Conservation (phyloP, 2,888 invertebrate genomes). For the Lithophane semibrunnea region DNA sequence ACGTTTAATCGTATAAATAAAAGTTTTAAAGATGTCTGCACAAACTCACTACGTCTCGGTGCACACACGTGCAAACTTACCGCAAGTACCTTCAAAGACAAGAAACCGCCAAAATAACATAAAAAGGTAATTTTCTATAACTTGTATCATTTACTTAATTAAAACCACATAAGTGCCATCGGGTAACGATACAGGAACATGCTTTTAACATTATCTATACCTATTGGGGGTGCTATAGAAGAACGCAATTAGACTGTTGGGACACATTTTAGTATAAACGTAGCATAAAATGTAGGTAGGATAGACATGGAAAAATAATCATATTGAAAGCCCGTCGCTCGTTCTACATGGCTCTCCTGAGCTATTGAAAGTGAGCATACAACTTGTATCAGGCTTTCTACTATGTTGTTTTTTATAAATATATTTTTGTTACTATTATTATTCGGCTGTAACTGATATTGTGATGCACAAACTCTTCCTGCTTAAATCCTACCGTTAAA, state of each 20-base stretch:
- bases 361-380: slow-evolving; percentile 36
- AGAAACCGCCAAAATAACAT: slow-evolving; percentile 31
- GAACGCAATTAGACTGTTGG: slow-evolving; percentile 69
- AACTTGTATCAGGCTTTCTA: background rate
- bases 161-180: slow-evolving; percentile 67
- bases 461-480: background rate
- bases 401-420: background rate
- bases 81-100: background rate
- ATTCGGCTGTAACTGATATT: background rate
- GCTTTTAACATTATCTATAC: slow-evolving; percentile 68
- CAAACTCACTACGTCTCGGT: slow-evolving; percentile 14
- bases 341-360: slow-evolving; percentile 37
- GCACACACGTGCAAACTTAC: slow-evolving; percentile 4
- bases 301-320: slow-evolving; percentile 74
- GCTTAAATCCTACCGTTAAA: background rate
- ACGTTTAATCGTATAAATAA: slow-evolving; percentile 44
- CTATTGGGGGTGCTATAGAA: slow-evolving; percentile 56
- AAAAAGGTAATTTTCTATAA: slow-evolving; percentile 65
- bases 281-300: slow-evolving; percentile 64
- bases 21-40: slow-evolving; percentile 22
- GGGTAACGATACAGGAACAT: slow-evolving; percentile 61
- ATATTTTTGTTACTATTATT: background rate
- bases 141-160: slow-evolving; percentile 73
- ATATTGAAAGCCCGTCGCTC: slow-evolving; percentile 70
- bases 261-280: slow-evolving; percentile 71